A percentile compares a stretch with the other conserved stretches of the same genome.
These are phyloP conservation scores for Oeneis ivallda DNA, from an alignment of 2,888 invertebrate genomes.

Conservation along the genomic window DNA sequence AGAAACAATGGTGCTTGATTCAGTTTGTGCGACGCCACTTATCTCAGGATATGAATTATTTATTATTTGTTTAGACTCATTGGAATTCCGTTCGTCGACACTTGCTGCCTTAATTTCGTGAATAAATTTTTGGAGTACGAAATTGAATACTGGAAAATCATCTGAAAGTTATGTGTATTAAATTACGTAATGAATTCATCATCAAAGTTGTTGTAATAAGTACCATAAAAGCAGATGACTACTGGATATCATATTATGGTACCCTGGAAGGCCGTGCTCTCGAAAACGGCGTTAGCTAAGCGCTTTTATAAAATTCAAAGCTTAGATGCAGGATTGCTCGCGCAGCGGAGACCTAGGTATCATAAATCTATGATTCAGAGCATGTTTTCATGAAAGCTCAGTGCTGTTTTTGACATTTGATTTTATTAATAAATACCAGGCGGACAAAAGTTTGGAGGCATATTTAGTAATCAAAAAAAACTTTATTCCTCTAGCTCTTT, in stretches of 20 bases:
- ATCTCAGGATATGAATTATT: neutral
- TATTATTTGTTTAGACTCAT: neutral
- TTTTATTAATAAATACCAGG: constrained; percentile 11
- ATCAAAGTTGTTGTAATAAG: neutral
- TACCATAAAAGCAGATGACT: neutral
- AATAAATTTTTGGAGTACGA: neutral
- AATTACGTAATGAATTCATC: too few species aligned
- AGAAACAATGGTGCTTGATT: neutral
- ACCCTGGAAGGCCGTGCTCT: neutral
- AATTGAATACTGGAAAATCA: too few species aligned
- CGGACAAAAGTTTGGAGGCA: constrained; percentile 13
- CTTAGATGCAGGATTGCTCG: too few species aligned
- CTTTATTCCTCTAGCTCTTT: constrained; percentile 15
- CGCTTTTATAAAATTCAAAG: neutral
- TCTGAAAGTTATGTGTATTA: too few species aligned
- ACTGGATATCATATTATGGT: neutral
- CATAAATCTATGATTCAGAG: too few species aligned
- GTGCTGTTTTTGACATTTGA: constrained; percentile 9
- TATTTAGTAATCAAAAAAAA: constrained; percentile 30
- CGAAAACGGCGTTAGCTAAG: neutral
- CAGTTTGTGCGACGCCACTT: neutral
- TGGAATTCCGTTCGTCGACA: too few species aligned
- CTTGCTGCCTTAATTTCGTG: neutral
- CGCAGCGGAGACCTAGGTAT: too few species aligned
- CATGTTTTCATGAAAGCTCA: neutral